A percentile compares a stretch with the other conserved stretches of the same genome.
Evolutionary conservation across 2,797 vertebrate species (phyloP).

Genomic region (Gobio occitaniae): DNA sequence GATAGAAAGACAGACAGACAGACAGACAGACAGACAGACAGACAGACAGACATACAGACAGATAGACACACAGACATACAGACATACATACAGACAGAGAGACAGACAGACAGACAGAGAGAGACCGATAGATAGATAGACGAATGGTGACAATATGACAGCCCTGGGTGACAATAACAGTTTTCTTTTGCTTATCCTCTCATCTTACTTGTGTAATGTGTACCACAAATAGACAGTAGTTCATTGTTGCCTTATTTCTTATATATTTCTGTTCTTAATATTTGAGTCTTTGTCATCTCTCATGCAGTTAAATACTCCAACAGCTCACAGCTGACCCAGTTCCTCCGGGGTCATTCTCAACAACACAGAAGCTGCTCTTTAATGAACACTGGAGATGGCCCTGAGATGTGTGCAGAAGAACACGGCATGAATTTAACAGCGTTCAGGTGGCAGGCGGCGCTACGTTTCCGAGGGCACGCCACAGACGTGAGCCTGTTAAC

Average conservation of each 20-base stretch:
- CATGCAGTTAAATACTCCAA: slow-evolving; percentile 26
- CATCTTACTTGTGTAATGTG: not conserved
- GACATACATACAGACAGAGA: too few relatives aligned
- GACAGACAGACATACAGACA: too few relatives aligned
- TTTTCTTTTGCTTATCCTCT: not conserved
- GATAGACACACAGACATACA: too few relatives aligned
- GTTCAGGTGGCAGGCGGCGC: slow-evolving; percentile 42
- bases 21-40: too few relatives aligned
- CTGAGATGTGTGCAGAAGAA: not conserved
- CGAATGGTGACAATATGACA: not conserved
- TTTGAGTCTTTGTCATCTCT: slow-evolving; percentile 25
- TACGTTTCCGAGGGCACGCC: slow-evolving; percentile 4
- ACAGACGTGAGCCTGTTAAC: slow-evolving; percentile 49
- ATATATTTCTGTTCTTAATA: not conserved
- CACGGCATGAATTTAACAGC: slow-evolving; percentile 24
- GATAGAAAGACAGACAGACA: too few relatives aligned
- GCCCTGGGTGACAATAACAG: not conserved
- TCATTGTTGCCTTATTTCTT: slow-evolving; percentile 25
- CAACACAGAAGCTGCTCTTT: slow-evolving; percentile 18
- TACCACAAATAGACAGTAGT: not conserved
- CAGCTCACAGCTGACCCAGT: slow-evolving; percentile 11
- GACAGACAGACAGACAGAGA: too few relatives aligned
- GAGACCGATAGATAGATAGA: not conserved
- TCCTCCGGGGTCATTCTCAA: slow-evolving; percentile 28
- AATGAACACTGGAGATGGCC: slow-evolving; percentile 34